Conservation (phyloP, 2,113 vertebrate species). For the Tragelaphus scriptus region DNA sequence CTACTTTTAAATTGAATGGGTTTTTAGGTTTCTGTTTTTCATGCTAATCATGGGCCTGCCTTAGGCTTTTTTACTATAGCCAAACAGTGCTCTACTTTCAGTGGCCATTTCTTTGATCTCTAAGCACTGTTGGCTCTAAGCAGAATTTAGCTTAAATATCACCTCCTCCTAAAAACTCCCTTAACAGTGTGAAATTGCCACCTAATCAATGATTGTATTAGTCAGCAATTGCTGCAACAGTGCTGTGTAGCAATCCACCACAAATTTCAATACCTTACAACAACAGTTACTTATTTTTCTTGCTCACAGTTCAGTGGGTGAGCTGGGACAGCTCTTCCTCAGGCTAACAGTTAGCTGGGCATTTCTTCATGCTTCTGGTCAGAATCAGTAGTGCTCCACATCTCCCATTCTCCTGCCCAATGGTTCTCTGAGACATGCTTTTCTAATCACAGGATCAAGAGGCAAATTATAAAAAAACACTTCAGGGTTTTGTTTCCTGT, state of each 20-base stretch:
- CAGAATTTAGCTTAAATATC: neutral
- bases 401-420: neutral
- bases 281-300: neutral
- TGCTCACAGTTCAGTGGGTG: neutral
- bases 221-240: neutral
- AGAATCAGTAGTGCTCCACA: neutral
- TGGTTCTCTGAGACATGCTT: neutral
- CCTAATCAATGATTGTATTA: neutral
- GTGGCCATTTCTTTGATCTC: neutral
- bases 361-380: neutral
- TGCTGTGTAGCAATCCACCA: neutral
- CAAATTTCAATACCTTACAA: neutral
- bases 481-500: neutral
- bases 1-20: neutral
- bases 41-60: neutral
- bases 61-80: neutral
- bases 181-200: neutral
- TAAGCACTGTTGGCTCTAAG: neutral
- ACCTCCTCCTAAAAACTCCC: neutral
- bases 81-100: neutral
- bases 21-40: neutral
- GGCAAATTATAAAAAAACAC: neutral
- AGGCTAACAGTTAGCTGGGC: neutral
- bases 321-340: neutral
- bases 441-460: neutral